A percentile compares a stretch with the other conserved stretches of the same genome.
Evolutionary conservation across 2,113 vertebrate genomes (phyloP).

Genomic region (Saguinus midas): DNA sequence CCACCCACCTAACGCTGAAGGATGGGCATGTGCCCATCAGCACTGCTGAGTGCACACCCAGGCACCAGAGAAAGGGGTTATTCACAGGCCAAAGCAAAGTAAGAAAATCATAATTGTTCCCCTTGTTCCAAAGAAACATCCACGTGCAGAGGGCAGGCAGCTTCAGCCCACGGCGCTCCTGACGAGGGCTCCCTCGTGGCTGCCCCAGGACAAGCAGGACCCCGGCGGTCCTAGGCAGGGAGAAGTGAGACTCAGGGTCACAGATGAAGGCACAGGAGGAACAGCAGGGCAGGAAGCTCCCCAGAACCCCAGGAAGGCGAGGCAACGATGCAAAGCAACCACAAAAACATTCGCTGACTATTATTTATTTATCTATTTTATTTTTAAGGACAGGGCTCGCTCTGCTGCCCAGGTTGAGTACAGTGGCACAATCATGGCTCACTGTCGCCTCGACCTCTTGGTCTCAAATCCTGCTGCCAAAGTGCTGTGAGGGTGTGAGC

Average conservation of each 20-base stretch:
- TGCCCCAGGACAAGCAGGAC: background rate
- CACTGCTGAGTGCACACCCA: background rate
- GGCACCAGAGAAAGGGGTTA: background rate
- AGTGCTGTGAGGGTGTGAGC: too few relatives aligned
- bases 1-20: background rate
- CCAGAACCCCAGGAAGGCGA: background rate
- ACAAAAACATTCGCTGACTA: too few relatives aligned
- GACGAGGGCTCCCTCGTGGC: background rate
- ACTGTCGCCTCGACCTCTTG: too few relatives aligned
- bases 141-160: background rate
- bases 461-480: too few relatives aligned
- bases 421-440: too few relatives aligned
- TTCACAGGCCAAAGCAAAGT: background rate
- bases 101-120: background rate
- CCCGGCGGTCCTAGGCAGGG: background rate
- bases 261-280: background rate
- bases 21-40: fast-evolving
- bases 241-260: background rate
- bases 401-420: too few relatives aligned
- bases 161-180: background rate
- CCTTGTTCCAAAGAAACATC: background rate
- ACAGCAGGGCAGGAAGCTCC: background rate
- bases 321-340: background rate
- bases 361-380: too few relatives aligned
- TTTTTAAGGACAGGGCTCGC: too few relatives aligned